Conservation (phyloP, 2,888 invertebrate species). For the Nomada ruficornis region DNA sequence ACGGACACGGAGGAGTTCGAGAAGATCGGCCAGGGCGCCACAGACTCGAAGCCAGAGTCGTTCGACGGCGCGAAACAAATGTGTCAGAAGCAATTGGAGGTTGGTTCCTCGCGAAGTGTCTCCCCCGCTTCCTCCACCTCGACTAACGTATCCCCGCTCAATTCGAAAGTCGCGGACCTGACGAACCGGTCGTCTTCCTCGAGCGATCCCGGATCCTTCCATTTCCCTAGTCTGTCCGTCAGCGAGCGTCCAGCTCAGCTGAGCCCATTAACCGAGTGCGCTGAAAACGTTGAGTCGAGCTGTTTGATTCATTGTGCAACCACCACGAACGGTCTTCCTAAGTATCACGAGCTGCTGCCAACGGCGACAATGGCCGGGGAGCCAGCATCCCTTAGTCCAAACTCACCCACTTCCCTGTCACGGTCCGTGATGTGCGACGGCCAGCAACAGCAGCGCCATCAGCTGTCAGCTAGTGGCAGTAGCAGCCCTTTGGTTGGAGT, state of each 20-base stretch:
- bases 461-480: slow-evolving; percentile 81
- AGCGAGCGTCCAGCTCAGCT: slow-evolving; percentile 75
- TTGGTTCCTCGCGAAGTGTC: slow-evolving; percentile 82
- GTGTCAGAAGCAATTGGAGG: slow-evolving; percentile 82
- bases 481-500: slow-evolving; percentile 83
- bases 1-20: slow-evolving; percentile 94
- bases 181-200: slow-evolving; percentile 74
- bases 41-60: slow-evolving; percentile 78
- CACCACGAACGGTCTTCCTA: slow-evolving; percentile 43
- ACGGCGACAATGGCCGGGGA: slow-evolving; percentile 58
- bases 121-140: slow-evolving; percentile 80
- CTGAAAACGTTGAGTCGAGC: slow-evolving; percentile 69
- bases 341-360: slow-evolving; percentile 55
- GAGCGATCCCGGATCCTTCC: slow-evolving; percentile 77
- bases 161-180: slow-evolving; percentile 75
- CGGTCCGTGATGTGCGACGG: slow-evolving; percentile 82
- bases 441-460: slow-evolving; percentile 79
- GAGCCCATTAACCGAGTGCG: slow-evolving; percentile 80
- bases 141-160: slow-evolving; percentile 79
- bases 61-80: slow-evolving; percentile 76
- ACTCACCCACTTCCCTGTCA: slow-evolving; percentile 64
- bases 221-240: slow-evolving; percentile 75
- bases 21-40: slow-evolving; percentile 87
- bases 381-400: slow-evolving; percentile 65
- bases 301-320: slow-evolving; percentile 47